A percentile compares a stretch with the other conserved stretches of the same genome.
Evolutionary conservation across 2,888 invertebrate species (phyloP).

Genomic region (Unio delphinus): DNA sequence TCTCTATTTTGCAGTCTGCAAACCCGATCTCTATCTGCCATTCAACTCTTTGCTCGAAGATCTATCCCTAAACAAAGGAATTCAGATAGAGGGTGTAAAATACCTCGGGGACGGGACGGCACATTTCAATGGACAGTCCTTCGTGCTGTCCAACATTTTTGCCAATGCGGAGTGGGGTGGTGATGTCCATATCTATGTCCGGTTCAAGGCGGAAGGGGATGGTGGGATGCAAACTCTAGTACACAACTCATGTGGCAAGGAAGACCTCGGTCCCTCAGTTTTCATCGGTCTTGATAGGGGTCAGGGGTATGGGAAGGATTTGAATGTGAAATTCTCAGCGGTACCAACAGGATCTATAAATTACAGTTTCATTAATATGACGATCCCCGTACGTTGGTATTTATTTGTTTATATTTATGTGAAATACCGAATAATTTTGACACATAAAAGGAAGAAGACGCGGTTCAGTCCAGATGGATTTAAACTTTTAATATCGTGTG

Average conservation of each 20-base stretch:
- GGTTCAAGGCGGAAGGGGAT: constrained; percentile 28
- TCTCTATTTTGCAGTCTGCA: constrained; percentile 14
- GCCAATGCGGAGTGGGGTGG: constrained; percentile 33
- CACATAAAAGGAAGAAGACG: too few relatives aligned
- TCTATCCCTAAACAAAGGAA: constrained; percentile 17
- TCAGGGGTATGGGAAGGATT: constrained; percentile 5
- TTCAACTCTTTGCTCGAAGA: constrained; percentile 23
- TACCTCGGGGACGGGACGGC: constrained; percentile 36
- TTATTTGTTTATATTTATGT: too few relatives aligned
- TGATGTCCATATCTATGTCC: constrained; percentile 27
- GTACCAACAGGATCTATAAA: constrained; percentile 16
- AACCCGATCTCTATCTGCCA: constrained; percentile 21
- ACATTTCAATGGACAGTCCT: constrained; percentile 26
- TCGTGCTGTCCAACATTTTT: constrained; percentile 32
- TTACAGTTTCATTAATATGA: constrained; percentile 32
- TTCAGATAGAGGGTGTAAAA: constrained; percentile 26
- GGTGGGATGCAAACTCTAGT: constrained; percentile 25
- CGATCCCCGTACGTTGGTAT: constrained; percentile 19
- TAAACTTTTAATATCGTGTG: too few relatives aligned
- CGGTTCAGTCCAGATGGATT: too few relatives aligned
- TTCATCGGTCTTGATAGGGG: constrained; percentile 31
- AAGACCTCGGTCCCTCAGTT: constrained; percentile 35
- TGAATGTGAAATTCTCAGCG: constrained; percentile 32
- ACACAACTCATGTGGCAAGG: constrained; percentile 37
- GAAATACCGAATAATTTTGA: too few relatives aligned